Percentiles rank a stretch among this genome's conserved stretches.
phyloP scores from a whole-genome alignment of 2,888 invertebrate genomes.

The Cybosia mesomella region DNA sequence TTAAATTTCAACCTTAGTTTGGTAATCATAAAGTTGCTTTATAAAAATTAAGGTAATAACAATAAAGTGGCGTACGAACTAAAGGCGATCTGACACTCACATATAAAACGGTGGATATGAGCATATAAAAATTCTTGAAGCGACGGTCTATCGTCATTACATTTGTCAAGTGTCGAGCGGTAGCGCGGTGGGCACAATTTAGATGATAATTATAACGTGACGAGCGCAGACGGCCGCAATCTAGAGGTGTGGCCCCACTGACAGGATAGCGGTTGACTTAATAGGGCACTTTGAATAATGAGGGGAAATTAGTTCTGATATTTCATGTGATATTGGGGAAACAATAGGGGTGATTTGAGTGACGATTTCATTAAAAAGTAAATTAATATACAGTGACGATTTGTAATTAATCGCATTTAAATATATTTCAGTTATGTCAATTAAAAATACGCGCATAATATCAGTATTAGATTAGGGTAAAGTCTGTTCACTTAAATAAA shows the following conservation, averaged over 20 bases:
- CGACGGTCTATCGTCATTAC: constrained; percentile 82
- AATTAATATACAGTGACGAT: constrained; percentile 2
- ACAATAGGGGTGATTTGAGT: constrained; percentile 12
- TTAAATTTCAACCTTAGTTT: constrained; percentile 43
- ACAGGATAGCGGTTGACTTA: constrained; percentile 23
- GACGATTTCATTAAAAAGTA: background rate
- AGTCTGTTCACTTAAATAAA: background rate
- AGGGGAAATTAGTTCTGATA: constrained; percentile 8
- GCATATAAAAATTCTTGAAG: constrained; percentile 85
- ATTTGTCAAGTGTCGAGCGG: constrained; percentile 85
- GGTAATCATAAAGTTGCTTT: constrained; percentile 17
- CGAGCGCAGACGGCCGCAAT: constrained; percentile 54
- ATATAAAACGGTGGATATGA: constrained; percentile 85
- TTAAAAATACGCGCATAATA: background rate
- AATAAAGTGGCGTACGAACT: constrained; percentile 56
- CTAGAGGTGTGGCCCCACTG: constrained; percentile 38
- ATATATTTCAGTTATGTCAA: background rate
- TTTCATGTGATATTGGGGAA: constrained; percentile 4
- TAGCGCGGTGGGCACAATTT: constrained; percentile 82
- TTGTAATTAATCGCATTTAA: background rate
- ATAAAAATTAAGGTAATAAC: constrained; percentile 29
- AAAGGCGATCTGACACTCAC: constrained; percentile 79
- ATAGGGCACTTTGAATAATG: constrained; percentile 13
- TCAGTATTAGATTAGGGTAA: too few species aligned
- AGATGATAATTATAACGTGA: constrained; percentile 84